Evolutionary conservation across 2,113 vertebrate species (phyloP), one percentile per base, ranked within the genome.

Genomic region (Octodon degus): DNA sequence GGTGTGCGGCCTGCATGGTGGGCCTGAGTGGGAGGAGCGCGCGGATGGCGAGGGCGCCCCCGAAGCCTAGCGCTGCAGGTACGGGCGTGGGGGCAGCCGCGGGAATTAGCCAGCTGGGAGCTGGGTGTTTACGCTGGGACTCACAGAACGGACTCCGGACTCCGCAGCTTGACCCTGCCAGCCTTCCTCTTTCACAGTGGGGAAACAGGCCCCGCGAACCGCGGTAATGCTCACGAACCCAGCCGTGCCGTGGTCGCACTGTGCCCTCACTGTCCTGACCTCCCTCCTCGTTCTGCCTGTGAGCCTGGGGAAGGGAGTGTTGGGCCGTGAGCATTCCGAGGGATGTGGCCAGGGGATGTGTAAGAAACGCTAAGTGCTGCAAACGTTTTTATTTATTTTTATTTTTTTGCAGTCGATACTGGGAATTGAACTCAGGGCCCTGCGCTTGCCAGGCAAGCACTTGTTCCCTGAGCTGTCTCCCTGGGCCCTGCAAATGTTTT

Each of bases 51-150:
- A 87, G 91, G 84, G 50, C 4, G 43, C 47, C 9, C 62, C 60
- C 3, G 55, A 72, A 86, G 47, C 20, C 62, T 10, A 20, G 11
- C 95, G 37, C 60, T 5, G 94, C 79, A 96, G 95, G 94, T 93
- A 74, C n/a, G 0, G 22, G 27, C 34, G n/a, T 4, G 50, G 27
- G 34, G 22, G 27, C 37, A 50, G 34, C 12, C 30, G 40, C 1
- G 43, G 25, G 6, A 2, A 6, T 2, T 53, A 4, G 34, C n/a
- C 68, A 17, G 30, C 17, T 3, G 1, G 60, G n/a, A 55, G 55
- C 25, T 14, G 0, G 0, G 27, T 7, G 1, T 50, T 80, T 82
- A 6, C 30, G 6, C 43, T 81, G 30, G 3, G 47, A 16, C 27
- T 90, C 68, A 20, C 50, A 7, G 34, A 74, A 68, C 37, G 58